Conservation (phyloP, 2,113 vertebrate species). For the Austrofundulus limnaeus region DNA sequence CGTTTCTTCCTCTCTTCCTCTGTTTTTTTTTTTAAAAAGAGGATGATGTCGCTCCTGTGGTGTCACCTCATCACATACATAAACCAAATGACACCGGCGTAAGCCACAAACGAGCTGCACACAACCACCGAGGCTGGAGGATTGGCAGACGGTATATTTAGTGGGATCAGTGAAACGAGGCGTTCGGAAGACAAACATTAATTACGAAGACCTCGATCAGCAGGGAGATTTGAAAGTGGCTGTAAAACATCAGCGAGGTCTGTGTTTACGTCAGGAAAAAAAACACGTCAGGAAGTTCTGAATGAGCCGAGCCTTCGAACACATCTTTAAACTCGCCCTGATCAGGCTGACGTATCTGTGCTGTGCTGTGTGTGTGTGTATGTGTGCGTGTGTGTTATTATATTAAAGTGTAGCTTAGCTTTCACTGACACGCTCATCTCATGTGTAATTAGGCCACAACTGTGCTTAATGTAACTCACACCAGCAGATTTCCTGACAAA, state of each 20-base stretch:
- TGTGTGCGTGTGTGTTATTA: constrained; percentile 51
- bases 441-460: constrained; percentile 67
- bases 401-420: constrained; percentile 56
- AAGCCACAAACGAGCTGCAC: constrained; percentile 44
- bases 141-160: constrained; percentile 60
- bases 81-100: constrained; percentile 24
- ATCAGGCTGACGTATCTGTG: constrained; percentile 17
- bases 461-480: constrained; percentile 53
- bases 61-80: constrained; percentile 12
- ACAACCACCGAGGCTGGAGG: constrained; percentile 34
- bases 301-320: constrained; percentile 43
- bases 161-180: constrained; percentile 49
- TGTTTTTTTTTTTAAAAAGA: constrained; percentile 3
- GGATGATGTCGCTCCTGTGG: background rate
- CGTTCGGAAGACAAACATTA: constrained; percentile 45
- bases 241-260: constrained; percentile 39
- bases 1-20: background rate
- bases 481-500: constrained; percentile 49
- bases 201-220: constrained; percentile 54
- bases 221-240: constrained; percentile 48
- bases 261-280: constrained; percentile 59
- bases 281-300: constrained; percentile 53
- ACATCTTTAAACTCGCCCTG: constrained; percentile 29
- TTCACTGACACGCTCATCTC: constrained; percentile 59
- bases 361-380: background rate